Conservation (phyloP, 2,888 invertebrate genomes). For the Drosophila tripunctata region DNA sequence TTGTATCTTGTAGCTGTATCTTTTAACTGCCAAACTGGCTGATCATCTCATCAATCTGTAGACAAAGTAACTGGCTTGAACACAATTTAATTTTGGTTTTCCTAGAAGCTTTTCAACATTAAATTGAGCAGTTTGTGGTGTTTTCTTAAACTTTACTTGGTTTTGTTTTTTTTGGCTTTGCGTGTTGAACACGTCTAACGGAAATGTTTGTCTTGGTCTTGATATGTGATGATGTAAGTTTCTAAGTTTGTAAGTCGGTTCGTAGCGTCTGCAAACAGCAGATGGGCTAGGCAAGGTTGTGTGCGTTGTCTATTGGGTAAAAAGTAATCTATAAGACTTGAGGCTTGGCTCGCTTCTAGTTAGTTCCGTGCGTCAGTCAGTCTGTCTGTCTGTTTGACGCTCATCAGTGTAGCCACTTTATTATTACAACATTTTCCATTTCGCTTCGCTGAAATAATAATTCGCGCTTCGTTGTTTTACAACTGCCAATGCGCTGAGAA, state of each 20-base stretch:
- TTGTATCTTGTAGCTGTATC: not conserved
- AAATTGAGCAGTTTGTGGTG: slow-evolving; percentile 11
- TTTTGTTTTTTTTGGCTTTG: slow-evolving; percentile 40
- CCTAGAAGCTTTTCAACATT: slow-evolving; percentile 36
- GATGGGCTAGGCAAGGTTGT: slow-evolving; percentile 39
- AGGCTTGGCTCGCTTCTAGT: slow-evolving; percentile 58
- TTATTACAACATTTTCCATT: slow-evolving; percentile 79
- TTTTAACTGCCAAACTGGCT: not conserved
- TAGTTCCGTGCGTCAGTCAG: slow-evolving; percentile 43
- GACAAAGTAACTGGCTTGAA: slow-evolving; percentile 1
- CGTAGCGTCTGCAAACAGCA: not conserved
- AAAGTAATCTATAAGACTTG: slow-evolving; percentile 51
- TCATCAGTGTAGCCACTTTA: slow-evolving; percentile 59
- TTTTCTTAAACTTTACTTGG: not conserved
- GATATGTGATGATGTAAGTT: slow-evolving; percentile 52
- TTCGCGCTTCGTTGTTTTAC: slow-evolving; percentile 76
- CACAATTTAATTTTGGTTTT: slow-evolving; percentile 37
- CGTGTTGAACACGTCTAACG: slow-evolving; percentile 63
- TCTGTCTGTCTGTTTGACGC: slow-evolving; percentile 2
- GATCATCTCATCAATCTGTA: slow-evolving; percentile 5
- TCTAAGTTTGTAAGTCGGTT: slow-evolving; percentile 51
- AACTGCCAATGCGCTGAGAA: slow-evolving; percentile 50
- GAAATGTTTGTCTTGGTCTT: slow-evolving; percentile 63
- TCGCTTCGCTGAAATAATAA: slow-evolving; percentile 76
- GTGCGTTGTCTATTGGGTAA: slow-evolving; percentile 7